phyloP scores from a whole-genome alignment of 1,140 invertebrate genomes.

The Eubasilissa regina region DNA sequence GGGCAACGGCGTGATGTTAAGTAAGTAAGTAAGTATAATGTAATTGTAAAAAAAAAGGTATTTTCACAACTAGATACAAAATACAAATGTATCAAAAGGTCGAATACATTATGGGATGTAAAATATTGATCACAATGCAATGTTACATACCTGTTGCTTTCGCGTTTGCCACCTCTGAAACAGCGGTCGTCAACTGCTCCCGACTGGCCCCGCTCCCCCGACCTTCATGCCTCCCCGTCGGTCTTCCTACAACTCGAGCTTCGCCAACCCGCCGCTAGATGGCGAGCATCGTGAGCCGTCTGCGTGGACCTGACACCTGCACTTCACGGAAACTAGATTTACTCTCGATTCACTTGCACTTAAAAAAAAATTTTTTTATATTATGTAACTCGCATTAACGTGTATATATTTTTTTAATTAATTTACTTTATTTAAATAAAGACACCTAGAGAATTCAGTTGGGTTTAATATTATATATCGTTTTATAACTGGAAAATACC shows the following conservation, averaged over 20 bases:
- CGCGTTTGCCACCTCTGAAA: conserved; percentile 35
- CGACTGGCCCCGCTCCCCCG: not conserved
- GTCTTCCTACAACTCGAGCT: not conserved
- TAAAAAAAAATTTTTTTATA: not conserved
- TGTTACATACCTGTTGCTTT: conserved; percentile 11
- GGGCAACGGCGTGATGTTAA: too few relatives aligned
- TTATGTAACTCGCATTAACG: too few relatives aligned
- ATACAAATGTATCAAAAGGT: too few relatives aligned
- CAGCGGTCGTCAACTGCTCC: conserved; percentile 32
- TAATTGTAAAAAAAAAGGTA: too few relatives aligned
- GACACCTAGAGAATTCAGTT: too few relatives aligned
- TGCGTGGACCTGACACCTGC: not conserved
- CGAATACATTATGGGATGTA: not conserved
- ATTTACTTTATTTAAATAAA: too few relatives aligned
- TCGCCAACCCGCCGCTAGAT: not conserved
- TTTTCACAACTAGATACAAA: too few relatives aligned
- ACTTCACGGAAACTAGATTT: not conserved
- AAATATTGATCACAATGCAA: not conserved
- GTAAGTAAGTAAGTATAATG: too few relatives aligned
- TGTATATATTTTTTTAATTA: too few relatives aligned
- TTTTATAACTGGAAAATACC: too few relatives aligned
- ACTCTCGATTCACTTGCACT: not conserved
- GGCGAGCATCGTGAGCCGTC: not conserved
- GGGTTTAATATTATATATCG: too few relatives aligned
- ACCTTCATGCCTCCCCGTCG: conserved; percentile 2